These are phyloP conservation scores for Aselliscus stoliczkanus DNA, from an alignment of 2,797 vertebrate genomes.

Conservation along the genomic window DNA sequence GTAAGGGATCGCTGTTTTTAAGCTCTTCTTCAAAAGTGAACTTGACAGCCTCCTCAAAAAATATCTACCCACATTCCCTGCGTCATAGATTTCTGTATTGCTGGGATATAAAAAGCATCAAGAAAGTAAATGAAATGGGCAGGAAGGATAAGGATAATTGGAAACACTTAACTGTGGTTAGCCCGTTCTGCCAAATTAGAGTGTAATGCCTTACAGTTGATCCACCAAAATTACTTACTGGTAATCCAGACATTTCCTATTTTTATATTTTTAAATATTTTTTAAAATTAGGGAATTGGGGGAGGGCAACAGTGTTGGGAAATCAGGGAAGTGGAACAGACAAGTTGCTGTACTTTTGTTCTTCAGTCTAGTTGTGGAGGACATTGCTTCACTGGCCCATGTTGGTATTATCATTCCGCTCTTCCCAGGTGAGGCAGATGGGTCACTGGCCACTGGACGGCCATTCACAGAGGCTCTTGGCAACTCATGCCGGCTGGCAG, in stretches of 20 bases:
- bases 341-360: no score
- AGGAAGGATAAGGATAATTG: neutral
- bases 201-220: neutral
- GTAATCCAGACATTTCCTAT: neutral
- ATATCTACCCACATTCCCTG: neutral
- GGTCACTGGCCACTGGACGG: no score
- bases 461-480: no score
- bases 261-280: no score
- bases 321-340: no score
- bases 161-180: neutral
- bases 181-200: neutral
- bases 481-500: no score
- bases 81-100: constrained; percentile 49
- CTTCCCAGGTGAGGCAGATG: no score
- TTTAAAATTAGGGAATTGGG: no score
- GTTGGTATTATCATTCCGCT: no score
- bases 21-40: neutral
- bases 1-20: neutral
- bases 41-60: neutral
- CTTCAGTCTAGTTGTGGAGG: no score
- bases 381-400: no score
- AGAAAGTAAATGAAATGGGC: constrained; percentile 28
- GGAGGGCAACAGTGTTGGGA: no score
- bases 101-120: constrained; percentile 22
- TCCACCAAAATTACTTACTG: neutral